A percentile compares a stretch with the other conserved stretches of the same genome.
phyloP scores from a whole-genome alignment of 1,140 invertebrate species.

The Chironomus tepperi region DNA sequence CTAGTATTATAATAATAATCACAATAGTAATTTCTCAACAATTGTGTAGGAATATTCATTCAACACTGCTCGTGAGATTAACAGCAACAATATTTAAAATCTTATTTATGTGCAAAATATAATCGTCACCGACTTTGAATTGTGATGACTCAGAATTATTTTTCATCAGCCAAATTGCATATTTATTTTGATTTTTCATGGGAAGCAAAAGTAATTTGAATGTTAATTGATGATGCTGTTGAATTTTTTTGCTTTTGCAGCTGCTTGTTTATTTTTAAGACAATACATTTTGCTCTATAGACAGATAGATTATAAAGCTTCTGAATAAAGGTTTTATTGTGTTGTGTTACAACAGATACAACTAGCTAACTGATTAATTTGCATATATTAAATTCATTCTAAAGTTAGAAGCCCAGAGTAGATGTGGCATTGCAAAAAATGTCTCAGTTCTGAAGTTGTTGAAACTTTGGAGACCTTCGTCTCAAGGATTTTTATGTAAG shows the following conservation, averaged over 20 bases:
- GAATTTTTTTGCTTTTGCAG: neutral
- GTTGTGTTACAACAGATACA: too few relatives aligned
- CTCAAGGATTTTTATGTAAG: too few relatives aligned
- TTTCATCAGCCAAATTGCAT: neutral
- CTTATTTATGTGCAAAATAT: conserved; percentile 7
- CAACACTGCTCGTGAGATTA: neutral
- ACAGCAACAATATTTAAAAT: neutral
- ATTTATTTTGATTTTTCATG: neutral
- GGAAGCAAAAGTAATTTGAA: neutral
- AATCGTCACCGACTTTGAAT: neutral
- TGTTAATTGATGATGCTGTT: conserved; percentile 1
- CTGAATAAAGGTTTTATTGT: too few relatives aligned
- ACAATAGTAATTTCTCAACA: neutral
- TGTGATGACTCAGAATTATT: neutral
- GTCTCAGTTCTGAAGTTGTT: too few relatives aligned
- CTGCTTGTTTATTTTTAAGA: neutral
- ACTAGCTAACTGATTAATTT: too few relatives aligned
- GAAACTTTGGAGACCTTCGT: too few relatives aligned
- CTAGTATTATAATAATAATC: conserved; percentile 5
- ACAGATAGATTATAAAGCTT: too few relatives aligned
- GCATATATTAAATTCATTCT: too few relatives aligned
- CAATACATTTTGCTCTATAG: too few relatives aligned
- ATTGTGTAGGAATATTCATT: neutral
- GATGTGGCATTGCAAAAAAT: too few relatives aligned
- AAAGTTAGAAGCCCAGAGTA: too few relatives aligned